phyloP scores from a whole-genome alignment of 2,888 invertebrate species.

The Perizoma affinitatum region DNA sequence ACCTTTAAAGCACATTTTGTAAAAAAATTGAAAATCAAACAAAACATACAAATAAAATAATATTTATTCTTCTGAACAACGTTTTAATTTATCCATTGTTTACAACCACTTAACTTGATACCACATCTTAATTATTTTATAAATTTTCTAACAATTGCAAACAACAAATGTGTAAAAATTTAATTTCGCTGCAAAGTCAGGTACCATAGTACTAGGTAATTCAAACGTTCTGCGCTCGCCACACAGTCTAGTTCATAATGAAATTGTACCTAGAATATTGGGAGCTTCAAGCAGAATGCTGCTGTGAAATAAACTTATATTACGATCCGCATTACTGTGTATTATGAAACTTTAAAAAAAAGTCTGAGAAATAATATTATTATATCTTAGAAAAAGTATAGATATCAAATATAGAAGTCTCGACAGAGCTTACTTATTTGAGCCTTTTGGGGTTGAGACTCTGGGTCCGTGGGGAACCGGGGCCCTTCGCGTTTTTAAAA shows the following conservation, averaged over 20 bases:
- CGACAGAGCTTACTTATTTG: too few relatives aligned
- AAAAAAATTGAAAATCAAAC: too few relatives aligned
- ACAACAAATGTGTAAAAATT: constrained; percentile 41
- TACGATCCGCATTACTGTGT: constrained; percentile 27
- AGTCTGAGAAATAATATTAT: not conserved
- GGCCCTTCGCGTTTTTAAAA: too few relatives aligned
- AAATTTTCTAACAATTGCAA: constrained; percentile 16
- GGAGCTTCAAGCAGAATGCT: constrained; percentile 39
- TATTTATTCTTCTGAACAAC: too few relatives aligned
- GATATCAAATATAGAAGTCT: too few relatives aligned
- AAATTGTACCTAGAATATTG: constrained; percentile 40
- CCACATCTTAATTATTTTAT: not conserved
- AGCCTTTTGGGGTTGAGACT: too few relatives aligned
- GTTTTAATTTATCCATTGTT: too few relatives aligned
- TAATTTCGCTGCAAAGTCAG: constrained; percentile 47
- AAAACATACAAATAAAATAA: too few relatives aligned
- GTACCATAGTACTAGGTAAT: constrained; percentile 37
- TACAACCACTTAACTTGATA: not conserved
- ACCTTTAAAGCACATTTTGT: too few relatives aligned
- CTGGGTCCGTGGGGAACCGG: too few relatives aligned
- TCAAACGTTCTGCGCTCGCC: constrained; percentile 39
- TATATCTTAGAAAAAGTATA: too few relatives aligned
- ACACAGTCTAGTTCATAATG: constrained; percentile 42
- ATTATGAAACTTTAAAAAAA: too few relatives aligned
- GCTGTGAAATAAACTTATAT: constrained; percentile 40